A percentile compares a stretch with the other conserved stretches of the same genome.
These are phyloP conservation scores for Drosophila dunni DNA, from an alignment of 1,140 invertebrate genomes.

Conservation along the genomic window DNA sequence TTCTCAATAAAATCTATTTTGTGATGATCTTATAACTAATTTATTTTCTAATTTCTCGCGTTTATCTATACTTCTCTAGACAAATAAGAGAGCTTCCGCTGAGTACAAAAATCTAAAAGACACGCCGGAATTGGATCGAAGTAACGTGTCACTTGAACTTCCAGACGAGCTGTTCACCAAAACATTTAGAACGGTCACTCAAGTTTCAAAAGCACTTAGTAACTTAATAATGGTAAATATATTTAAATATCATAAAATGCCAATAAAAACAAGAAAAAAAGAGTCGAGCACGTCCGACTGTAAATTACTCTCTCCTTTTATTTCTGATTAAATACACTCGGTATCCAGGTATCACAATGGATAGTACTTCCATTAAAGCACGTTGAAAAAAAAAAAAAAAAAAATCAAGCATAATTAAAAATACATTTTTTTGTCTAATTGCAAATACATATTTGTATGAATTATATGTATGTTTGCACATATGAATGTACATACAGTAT, in stretches of 20 bases:
- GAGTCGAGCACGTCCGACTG: too few species aligned
- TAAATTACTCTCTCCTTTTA: too few species aligned
- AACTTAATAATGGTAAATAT: conserved; percentile 88
- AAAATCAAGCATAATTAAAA: too few species aligned
- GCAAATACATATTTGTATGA: too few species aligned
- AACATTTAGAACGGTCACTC: conserved; percentile 89
- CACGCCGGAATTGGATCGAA: conserved; percentile 89
- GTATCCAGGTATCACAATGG: too few species aligned
- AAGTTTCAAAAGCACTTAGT: conserved; percentile 88
- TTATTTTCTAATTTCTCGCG: neutral
- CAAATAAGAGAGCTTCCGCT: conserved; percentile 41
- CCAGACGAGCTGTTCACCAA: conserved; percentile 88
- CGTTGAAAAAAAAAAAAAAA: too few species aligned
- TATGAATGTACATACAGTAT: too few species aligned
- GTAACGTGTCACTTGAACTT: conserved; percentile 87
- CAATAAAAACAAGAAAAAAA: neutral
- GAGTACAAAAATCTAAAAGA: conserved; percentile 85
- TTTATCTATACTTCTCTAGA: conserved; percentile 25
- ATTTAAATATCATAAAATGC: neutral
- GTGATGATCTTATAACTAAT: conserved; percentile 1
- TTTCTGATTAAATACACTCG: too few species aligned
- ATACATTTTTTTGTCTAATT: too few species aligned
- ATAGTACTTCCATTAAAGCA: too few species aligned
- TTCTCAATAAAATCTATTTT: neutral
- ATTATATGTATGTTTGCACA: too few species aligned